phyloP scores from a whole-genome alignment of 2,888 invertebrate species.

The Morinoia aosen region DNA sequence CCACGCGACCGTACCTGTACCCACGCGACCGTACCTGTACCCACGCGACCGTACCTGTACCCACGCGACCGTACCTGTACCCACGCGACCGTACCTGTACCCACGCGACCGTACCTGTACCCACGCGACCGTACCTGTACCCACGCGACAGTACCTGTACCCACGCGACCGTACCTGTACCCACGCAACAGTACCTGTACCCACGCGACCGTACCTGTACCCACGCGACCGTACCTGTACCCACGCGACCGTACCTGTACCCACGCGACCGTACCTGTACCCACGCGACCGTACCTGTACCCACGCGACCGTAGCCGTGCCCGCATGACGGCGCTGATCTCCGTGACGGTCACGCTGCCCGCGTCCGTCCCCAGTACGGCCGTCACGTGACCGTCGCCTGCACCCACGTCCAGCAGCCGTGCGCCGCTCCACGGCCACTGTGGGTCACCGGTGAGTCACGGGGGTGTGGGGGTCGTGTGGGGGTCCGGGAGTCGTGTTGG shows the following conservation, averaged over 20 bases:
- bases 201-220: slow-evolving; percentile 81
- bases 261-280: slow-evolving; percentile 82
- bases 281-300: slow-evolving; percentile 76
- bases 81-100: slow-evolving; percentile 82
- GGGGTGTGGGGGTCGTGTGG: background rate
- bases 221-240: slow-evolving; percentile 76
- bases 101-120: slow-evolving; percentile 82
- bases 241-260: slow-evolving; percentile 82
- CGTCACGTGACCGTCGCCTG: slow-evolving; percentile 96
- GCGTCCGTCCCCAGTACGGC: slow-evolving; percentile 79
- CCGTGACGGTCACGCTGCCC: slow-evolving; percentile 85
- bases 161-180: slow-evolving; percentile 87
- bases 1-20: slow-evolving; percentile 76
- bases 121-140: slow-evolving; percentile 76
- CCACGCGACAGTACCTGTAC: slow-evolving; percentile 82
- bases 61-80: slow-evolving; percentile 76
- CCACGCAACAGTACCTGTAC: slow-evolving; percentile 82
- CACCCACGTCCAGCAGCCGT: slow-evolving; percentile 85
- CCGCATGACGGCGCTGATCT: slow-evolving; percentile 91
- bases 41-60: slow-evolving; percentile 84
- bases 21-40: slow-evolving; percentile 82
- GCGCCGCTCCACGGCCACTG: slow-evolving; percentile 69
- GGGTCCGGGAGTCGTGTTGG: background rate
- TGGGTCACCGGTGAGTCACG: background rate
- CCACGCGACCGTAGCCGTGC: slow-evolving; percentile 82